phyloP scores from a whole-genome alignment of 2,797 vertebrate genomes.

The Acanthornis magna region DNA sequence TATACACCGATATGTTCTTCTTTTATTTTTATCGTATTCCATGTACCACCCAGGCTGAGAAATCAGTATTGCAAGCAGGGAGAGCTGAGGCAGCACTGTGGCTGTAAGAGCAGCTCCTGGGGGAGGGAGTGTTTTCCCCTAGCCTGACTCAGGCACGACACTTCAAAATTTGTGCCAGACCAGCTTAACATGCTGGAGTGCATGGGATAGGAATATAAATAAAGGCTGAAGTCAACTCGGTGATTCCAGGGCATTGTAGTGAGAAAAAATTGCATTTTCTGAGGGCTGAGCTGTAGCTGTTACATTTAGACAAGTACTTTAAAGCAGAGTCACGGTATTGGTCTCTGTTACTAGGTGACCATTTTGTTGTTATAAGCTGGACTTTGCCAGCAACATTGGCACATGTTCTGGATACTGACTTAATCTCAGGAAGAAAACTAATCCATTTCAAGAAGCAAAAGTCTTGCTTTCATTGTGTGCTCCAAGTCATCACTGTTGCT shows the following conservation, averaged over 20 bases:
- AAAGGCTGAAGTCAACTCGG: neutral
- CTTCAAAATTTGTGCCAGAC: neutral
- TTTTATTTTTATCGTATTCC: neutral
- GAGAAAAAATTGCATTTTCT: neutral
- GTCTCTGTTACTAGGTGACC: neutral
- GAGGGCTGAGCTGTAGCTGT: neutral
- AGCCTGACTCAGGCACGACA: neutral
- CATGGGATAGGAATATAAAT: neutral
- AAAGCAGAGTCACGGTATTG: neutral
- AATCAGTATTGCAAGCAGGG: neutral
- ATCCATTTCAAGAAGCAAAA: slow-evolving; percentile 1
- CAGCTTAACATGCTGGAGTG: neutral
- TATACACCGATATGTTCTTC: neutral
- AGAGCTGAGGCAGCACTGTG: neutral
- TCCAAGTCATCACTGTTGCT: neutral
- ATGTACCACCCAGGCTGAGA: neutral
- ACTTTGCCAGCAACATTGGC: neutral
- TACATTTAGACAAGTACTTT: neutral
- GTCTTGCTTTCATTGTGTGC: neutral
- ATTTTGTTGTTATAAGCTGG: neutral
- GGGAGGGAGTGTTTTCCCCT: neutral
- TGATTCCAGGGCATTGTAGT: neutral
- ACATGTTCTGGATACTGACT: neutral
- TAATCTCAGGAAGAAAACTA: neutral
- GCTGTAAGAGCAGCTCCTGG: neutral